A percentile compares a stretch with the other conserved stretches of the same genome.
Evolutionary conservation across 1,140 invertebrate species (phyloP).

Genomic region (Scaptodrosophila lebanonensis): DNA sequence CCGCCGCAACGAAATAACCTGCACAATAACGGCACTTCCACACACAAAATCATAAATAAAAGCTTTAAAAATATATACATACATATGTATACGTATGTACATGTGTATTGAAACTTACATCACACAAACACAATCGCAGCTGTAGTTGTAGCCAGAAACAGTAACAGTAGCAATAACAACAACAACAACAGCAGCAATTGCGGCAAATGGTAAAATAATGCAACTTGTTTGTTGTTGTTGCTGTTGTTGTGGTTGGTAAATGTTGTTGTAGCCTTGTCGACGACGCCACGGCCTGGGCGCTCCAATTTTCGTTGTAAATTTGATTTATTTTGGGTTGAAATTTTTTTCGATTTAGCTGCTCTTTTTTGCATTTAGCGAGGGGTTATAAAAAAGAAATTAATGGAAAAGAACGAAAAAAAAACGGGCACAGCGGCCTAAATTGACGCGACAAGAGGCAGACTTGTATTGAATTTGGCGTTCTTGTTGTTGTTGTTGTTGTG

Average conservation of each 20-base stretch:
- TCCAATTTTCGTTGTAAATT: conserved; percentile 37
- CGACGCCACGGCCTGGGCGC: no score
- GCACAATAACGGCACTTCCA: no score
- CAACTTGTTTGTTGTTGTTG: conserved; percentile 28
- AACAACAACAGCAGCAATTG: no score
- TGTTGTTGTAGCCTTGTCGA: conserved; percentile 1
- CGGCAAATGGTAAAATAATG: no score
- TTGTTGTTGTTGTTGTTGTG: conserved; percentile 17
- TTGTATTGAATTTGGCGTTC: no score
- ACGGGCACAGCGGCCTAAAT: conserved; percentile 41
- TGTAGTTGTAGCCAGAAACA: no score
- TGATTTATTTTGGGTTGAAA: conserved; percentile 40
- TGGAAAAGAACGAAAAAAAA: conserved; percentile 33
- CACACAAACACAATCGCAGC: conserved; percentile 16
- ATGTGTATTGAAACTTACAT: conserved; percentile 24
- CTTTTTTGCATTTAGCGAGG: conserved; percentile 18
- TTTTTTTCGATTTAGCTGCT: conserved; percentile 10
- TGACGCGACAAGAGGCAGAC: conserved; percentile 30
- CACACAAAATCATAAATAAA: no score
- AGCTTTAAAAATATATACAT: no score
- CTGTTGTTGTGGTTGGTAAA: conserved; percentile 11
- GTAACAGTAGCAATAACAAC: not conserved
- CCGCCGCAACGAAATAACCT: no score
- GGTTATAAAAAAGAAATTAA: conserved; percentile 36
- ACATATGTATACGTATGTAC: no score